Evolutionary conservation across 2,888 invertebrate species (phyloP).

Genomic region (Callinectes sapidus): DNA sequence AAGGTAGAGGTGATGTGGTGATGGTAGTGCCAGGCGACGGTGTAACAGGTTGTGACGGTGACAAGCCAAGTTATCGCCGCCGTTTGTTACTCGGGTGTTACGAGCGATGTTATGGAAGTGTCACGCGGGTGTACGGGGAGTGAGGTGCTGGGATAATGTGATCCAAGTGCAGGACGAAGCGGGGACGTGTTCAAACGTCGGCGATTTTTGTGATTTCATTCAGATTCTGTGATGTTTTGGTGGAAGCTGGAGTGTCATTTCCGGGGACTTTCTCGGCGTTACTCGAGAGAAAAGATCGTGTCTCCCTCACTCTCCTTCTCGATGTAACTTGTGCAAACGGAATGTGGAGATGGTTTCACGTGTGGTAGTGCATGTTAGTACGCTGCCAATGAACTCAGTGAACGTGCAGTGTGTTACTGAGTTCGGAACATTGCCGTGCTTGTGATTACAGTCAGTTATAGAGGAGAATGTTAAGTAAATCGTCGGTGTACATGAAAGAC

Average conservation of each 20-base stretch:
- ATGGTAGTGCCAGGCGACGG: neutral
- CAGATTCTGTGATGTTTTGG: neutral
- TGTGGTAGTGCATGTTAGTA: neutral
- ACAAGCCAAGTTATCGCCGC: neutral
- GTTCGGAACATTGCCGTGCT: neutral
- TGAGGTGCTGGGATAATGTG: neutral
- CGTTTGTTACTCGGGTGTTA: neutral
- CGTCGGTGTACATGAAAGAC: neutral
- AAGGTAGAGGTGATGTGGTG: neutral
- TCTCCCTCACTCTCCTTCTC: neutral
- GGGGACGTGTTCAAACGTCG: neutral
- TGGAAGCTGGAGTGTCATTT: neutral
- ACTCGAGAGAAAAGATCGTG: neutral
- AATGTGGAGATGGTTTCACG: neutral
- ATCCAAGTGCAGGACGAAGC: neutral
- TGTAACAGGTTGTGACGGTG: conserved; percentile 32
- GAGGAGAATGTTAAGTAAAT: neutral
- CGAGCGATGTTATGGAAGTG: neutral
- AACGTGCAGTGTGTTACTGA: neutral
- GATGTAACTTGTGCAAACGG: neutral
- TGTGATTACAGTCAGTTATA: neutral
- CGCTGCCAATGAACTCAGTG: neutral
- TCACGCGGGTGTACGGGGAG: neutral
- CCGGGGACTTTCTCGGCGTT: conserved; percentile 6
- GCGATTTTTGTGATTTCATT: neutral